Base-by-base conservation (phyloP, 2,888 invertebrate genomes). In the Sphinx pinastri region DNA sequence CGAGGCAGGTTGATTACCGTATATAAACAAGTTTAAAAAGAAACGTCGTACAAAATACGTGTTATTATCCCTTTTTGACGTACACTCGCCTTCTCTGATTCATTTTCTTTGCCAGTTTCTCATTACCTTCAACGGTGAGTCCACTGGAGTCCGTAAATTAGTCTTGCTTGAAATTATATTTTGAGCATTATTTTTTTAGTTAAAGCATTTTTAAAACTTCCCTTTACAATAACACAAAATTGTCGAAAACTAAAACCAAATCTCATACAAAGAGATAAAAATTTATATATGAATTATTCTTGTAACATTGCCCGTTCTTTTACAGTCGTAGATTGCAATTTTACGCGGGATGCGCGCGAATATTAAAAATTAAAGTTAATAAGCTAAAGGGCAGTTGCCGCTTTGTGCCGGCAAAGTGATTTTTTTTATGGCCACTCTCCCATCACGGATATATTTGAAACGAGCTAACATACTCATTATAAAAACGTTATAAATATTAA, bases 301-400 rank as follows among this genome's bases (percentile, higher is more conserved):
- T 68, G 72, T 76, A 75, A 75, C 63, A 49, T 63, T 47, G 47
- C 58, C 63, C 63, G 63, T 63, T 19, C 63, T 63, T 59, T 49
- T 38, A 58, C 63, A 63, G 49, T 63, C 49, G 63, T 63, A 84
- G 85, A 91, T 89, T 89, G 91, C 90, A 93, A 93, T 93, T 93
- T 93, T 91, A 90, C 93, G 92, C 88, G 85, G 85, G 74, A 73
- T 89, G 93, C 82, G 87, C 91, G 82, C 87, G 91, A 87, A 92
- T 93, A 93, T 93, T 93, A 93, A 93, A 93, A 93, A 93, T 92
- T 93, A 91, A 93, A 92, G 84, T 91, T 93, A 92, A 93, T 93
- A 93, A 92, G 90, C 89, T 84, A 81, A 84, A 83, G 80, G 79
- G 74, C 79, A 77, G 81, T 81, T 72, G 77, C 73, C 78, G 80